These are phyloP conservation scores for Poeciliopsis paucimaculata DNA, from an alignment of 2,797 vertebrate genomes.

Conservation along the genomic window DNA sequence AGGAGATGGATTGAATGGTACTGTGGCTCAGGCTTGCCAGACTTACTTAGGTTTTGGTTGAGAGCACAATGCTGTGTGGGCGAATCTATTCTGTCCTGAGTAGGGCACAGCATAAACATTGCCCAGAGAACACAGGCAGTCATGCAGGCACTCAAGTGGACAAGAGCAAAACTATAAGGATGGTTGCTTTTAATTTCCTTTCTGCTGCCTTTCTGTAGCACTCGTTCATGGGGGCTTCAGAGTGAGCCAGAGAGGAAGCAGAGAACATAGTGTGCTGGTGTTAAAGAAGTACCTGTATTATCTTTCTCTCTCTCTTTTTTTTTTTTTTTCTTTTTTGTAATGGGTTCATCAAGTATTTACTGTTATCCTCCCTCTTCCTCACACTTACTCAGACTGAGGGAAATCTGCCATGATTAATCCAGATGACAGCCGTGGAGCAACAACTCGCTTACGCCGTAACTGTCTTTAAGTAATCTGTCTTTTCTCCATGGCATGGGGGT, in stretches of 20 bases:
- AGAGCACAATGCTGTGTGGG: constrained; percentile 83
- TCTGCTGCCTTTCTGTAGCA: constrained; percentile 64
- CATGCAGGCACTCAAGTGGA: constrained; percentile 71
- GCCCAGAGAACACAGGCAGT: constrained; percentile 71
- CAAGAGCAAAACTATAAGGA: constrained; percentile 76
- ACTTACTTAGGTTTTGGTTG: constrained; percentile 80
- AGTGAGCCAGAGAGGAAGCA: constrained; percentile 44
- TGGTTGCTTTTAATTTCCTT: constrained; percentile 77
- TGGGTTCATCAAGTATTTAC: constrained; percentile 33
- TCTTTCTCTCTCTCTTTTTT: constrained; percentile 8
- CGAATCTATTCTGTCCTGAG: constrained; percentile 79
- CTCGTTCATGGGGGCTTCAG: constrained; percentile 45
- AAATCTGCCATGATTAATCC: constrained; percentile 53
- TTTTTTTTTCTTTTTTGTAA: neutral
- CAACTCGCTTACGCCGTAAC: constrained; percentile 47
- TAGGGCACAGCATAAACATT: constrained; percentile 80
- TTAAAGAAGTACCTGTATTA: constrained; percentile 60
- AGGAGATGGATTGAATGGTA: constrained; percentile 76
- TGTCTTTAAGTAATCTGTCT: constrained; percentile 71
- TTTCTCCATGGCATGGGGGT: constrained; percentile 68
- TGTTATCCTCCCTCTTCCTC: constrained; percentile 24
- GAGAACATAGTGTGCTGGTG: constrained; percentile 37
- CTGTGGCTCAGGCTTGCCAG: constrained; percentile 75
- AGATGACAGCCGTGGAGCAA: constrained; percentile 35
- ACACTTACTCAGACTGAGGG: constrained; percentile 36